phyloP scores from a whole-genome alignment of 2,797 vertebrate genomes.

The Loriculus beryllinus region DNA sequence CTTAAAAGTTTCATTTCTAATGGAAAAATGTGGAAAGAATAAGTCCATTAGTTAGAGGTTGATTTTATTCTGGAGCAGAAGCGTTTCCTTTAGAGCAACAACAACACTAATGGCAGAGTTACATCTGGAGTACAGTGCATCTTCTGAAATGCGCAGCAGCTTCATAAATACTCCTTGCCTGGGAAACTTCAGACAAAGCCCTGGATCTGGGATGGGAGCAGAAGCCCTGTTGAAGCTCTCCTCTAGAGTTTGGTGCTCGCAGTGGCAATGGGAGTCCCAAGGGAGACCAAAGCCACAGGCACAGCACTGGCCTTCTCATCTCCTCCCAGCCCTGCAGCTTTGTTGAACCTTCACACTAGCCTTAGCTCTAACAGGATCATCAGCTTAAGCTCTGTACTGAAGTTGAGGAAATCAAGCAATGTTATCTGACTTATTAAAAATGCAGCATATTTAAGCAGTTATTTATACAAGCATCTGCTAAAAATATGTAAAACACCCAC shows the following conservation, averaged over 20 bases:
- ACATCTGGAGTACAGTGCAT: background rate
- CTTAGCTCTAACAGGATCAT: background rate
- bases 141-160: background rate
- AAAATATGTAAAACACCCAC: background rate
- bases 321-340: background rate
- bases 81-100: background rate
- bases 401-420: background rate
- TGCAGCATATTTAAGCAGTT: background rate
- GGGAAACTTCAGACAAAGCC: background rate
- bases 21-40: background rate
- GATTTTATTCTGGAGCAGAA: background rate
- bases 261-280: background rate
- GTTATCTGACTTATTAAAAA: background rate
- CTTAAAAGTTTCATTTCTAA: background rate
- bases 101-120: background rate
- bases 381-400: background rate
- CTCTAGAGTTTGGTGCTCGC: background rate
- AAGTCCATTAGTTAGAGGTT: background rate
- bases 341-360: background rate
- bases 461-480: background rate
- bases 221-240: background rate
- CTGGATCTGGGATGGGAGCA: background rate
- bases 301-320: fast-evolving
- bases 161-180: background rate
- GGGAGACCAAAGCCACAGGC: background rate